These are phyloP conservation scores for Pseudoips prasinana DNA, from an alignment of 2,888 invertebrate genomes.

Conservation along the genomic window DNA sequence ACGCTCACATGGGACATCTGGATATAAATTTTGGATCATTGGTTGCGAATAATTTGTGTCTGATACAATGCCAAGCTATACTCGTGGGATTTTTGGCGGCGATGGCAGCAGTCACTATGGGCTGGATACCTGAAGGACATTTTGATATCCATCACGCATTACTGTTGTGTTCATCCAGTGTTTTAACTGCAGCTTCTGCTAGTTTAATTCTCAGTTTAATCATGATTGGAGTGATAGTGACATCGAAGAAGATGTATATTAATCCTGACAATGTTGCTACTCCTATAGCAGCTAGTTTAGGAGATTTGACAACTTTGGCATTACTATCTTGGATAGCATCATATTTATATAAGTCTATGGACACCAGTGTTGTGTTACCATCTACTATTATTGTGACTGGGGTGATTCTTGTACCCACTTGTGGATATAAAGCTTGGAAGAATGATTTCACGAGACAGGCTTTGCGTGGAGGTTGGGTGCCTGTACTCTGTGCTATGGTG, in stretches of 20 bases:
- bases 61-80: slow-evolving; percentile 90
- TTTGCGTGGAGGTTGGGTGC: slow-evolving; percentile 93
- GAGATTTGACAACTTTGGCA: slow-evolving; percentile 93
- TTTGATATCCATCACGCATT: slow-evolving; percentile 91
- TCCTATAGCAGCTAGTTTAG: slow-evolving; percentile 95
- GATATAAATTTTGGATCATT: slow-evolving; percentile 84
- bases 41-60: slow-evolving; percentile 86
- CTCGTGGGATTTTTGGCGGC: slow-evolving; percentile 93
- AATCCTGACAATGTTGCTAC: slow-evolving; percentile 97
- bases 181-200: slow-evolving; percentile 93
- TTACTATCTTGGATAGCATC: slow-evolving; percentile 91
- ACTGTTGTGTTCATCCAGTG: slow-evolving; percentile 91
- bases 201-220: slow-evolving; percentile 91
- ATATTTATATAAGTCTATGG: slow-evolving; percentile 84
- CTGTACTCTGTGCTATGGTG: slow-evolving; percentile 95
- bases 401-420: slow-evolving; percentile 88
- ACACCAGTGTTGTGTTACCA: slow-evolving; percentile 83
- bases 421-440: slow-evolving; percentile 89
- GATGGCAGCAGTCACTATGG: slow-evolving; percentile 90
- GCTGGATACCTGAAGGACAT: slow-evolving; percentile 91
- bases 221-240: slow-evolving; percentile 92
- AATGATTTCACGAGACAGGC: slow-evolving; percentile 92
- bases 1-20: slow-evolving; percentile 93
- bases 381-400: slow-evolving; percentile 85
- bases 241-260: slow-evolving; percentile 89